A percentile compares a stretch with the other conserved stretches of the same genome.
phyloP scores from a whole-genome alignment of 1,140 invertebrate genomes.

The Cyclina sinensis region DNA sequence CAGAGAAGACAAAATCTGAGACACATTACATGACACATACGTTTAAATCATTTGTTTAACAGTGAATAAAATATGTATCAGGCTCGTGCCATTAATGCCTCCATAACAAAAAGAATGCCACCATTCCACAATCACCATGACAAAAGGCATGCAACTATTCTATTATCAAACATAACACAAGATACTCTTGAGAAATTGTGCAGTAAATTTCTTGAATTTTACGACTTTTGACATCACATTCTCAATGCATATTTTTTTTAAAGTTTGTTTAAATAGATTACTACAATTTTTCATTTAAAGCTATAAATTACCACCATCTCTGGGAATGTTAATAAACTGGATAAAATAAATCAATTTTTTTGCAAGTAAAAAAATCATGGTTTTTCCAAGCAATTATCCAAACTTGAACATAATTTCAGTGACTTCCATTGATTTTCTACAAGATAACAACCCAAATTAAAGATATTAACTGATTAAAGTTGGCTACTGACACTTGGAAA shows the following conservation, averaged over 20 bases:
- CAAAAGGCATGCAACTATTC: neutral
- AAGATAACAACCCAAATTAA: no score
- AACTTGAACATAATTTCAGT: no score
- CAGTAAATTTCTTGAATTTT: neutral
- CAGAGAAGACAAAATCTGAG: neutral
- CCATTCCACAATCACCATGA: neutral
- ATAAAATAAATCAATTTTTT: no score
- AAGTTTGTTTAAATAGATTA: no score
- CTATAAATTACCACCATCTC: no score
- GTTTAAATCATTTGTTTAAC: conserved; percentile 22
- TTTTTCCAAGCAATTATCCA: no score
- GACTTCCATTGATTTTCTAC: no score
- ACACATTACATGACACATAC: neutral
- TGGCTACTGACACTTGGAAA: no score
- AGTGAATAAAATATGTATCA: neutral
- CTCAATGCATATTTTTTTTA: neutral
- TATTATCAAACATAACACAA: neutral
- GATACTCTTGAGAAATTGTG: conserved; percentile 14
- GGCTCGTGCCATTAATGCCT: conserved; percentile 14
- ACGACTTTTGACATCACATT: neutral
- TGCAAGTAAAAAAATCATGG: no score
- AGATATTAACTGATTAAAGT: no score
- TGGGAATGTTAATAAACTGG: no score
- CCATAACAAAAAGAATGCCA: neutral
- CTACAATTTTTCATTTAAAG: no score